A percentile compares a stretch with the other conserved stretches of the same genome.
phyloP scores from a whole-genome alignment of 2,888 invertebrate genomes.

The Andrena trimmerana region DNA sequence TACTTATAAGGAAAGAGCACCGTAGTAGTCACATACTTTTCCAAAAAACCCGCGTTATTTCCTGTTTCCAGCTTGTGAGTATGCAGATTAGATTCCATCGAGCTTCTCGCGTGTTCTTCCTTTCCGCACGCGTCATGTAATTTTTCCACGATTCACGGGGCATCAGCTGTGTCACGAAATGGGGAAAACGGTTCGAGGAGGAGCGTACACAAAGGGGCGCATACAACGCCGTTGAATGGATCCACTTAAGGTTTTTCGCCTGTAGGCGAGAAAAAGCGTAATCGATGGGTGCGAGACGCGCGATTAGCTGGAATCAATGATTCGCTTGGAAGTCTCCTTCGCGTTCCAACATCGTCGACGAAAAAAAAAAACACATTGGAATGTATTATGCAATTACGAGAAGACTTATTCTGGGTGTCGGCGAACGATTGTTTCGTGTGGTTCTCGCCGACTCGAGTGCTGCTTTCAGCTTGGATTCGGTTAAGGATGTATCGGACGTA shows the following conservation, averaged over 20 bases:
- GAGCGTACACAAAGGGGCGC: not conserved
- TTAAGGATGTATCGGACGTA: conserved; percentile 5
- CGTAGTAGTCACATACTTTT: no score
- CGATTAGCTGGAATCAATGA: conserved; percentile 40
- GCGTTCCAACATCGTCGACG: conserved; percentile 38
- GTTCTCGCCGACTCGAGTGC: conserved; percentile 25
- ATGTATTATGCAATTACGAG: conserved; percentile 45
- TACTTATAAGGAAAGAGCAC: no score
- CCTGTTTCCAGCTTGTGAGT: no score
- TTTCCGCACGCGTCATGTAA: not conserved
- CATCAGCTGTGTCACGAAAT: not conserved
- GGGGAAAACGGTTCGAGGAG: not conserved
- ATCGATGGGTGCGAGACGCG: conserved; percentile 1
- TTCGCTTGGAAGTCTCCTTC: conserved; percentile 30
- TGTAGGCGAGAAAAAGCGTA: not conserved
- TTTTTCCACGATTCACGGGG: not conserved
- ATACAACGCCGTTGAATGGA: conserved; percentile 2
- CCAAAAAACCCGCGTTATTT: no score
- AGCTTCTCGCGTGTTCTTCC: not conserved
- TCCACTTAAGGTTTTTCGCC: conserved; percentile 12
- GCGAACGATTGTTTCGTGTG: conserved; percentile 48
- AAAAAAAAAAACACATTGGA: not conserved
- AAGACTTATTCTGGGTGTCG: conserved; percentile 33
- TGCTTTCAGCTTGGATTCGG: not conserved
- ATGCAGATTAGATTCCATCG: no score